Percentiles rank a stretch among this genome's conserved stretches.
Conservation (phyloP, 92 coral and sea anemone genomes). For the Phenganax marumi region DNA sequence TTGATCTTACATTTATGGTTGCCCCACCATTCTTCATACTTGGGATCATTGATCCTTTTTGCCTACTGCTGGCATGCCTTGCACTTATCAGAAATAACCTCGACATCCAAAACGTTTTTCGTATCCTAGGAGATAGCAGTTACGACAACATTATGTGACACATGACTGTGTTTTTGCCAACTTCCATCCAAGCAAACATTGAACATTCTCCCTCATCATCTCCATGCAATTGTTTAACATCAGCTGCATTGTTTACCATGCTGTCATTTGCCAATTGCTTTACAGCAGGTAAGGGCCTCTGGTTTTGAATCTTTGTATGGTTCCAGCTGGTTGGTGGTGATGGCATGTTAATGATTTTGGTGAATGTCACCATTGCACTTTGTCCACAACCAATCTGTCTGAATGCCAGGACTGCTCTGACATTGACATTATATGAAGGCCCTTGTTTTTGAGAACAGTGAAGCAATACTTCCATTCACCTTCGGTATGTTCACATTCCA, state of each 20-base stretch:
- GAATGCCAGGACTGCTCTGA: no score
- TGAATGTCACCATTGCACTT: background rate
- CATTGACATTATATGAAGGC: background rate
- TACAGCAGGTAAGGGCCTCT: background rate
- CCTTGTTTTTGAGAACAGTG: background rate
- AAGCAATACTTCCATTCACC: no score
- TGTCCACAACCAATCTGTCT: background rate
- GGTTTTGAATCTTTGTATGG: background rate
- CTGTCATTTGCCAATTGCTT: background rate
- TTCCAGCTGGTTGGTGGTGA: background rate
- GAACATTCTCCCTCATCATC: background rate
- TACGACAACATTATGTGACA: constrained; percentile 5
- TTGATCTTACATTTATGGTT: background rate
- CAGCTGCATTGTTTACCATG: background rate
- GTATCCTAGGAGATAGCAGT: constrained; percentile 4
- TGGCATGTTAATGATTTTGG: background rate
- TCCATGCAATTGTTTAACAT: background rate
- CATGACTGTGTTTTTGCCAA: background rate
- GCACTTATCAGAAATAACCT: constrained; percentile 20
- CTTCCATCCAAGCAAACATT: background rate
- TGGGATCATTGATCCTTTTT: background rate
- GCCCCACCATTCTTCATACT: background rate
- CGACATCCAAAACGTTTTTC: background rate
- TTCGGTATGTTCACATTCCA: no score
- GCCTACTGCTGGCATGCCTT: no score